Base-by-base conservation (phyloP, 2,888 invertebrate species). In the Agrotis puta region DNA sequence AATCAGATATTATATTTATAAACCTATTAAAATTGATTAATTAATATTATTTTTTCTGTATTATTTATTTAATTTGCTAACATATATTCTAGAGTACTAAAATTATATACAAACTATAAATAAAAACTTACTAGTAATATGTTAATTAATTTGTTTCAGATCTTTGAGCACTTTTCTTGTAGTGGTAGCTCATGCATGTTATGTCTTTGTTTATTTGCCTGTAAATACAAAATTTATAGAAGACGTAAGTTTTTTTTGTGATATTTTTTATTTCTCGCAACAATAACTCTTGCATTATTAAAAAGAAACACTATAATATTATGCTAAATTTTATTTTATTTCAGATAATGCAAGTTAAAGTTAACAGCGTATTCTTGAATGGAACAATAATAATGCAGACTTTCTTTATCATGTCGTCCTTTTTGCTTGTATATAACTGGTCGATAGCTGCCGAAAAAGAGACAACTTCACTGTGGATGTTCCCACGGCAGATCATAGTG, bases 401-500 rank as follows among this genome's bases (percentile, higher is more conserved):
- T 0, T 90, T 87, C 68, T 83, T 92, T 57, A 14, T 89, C 2
- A 72, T 88, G 11, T 88, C 90, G 0, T 88, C 89, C 0, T 85
- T 89, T 13, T 71, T 92, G n/a, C 65, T 91, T n/a, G 80, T 86
- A 0, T 90, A 89, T 70, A 87, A 86, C 62, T 70, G 83, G 61
- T 70, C 85, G 45, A 51, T 87, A 18, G 0, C 71, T 4, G 69
- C 82, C 0, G 90, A 88, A 63, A 86, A 71, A 43, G 64, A 67
- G 2, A 7, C 27, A 3, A 20, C 81, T 0, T 69, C 64, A 0
- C 88, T 88, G 88, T 63, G 9, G 0, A 54, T 69, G 20, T 39
- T 90, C 18, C 87, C 85, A 0, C 82, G 70, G 33, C 70, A 64
- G 1, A 58, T 88, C 5, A 5, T 91, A 1, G 3, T 80, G n/a